Conservation (phyloP, 2,888 invertebrate species). For the Ethmia dodecea region DNA sequence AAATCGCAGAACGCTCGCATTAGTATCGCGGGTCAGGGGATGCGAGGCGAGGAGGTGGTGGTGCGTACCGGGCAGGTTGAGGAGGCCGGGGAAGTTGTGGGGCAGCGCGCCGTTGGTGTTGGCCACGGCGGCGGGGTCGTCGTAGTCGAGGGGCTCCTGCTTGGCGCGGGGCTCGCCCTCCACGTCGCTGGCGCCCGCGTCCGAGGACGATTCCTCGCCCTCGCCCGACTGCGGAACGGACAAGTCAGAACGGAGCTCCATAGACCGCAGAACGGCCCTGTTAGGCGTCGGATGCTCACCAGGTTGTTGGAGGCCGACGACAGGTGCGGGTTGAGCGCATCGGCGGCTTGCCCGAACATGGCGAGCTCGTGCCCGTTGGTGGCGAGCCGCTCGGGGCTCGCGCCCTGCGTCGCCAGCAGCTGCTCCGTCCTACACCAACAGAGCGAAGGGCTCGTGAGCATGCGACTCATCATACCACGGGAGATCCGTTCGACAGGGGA, state of each 20-base stretch:
- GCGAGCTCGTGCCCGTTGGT: constrained; percentile 83
- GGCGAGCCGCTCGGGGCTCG: constrained; percentile 79
- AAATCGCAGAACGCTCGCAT: constrained; percentile 31
- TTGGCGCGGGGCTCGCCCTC: constrained; percentile 81
- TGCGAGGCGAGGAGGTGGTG: not conserved
- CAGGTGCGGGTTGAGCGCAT: constrained; percentile 81
- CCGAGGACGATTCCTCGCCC: constrained; percentile 91
- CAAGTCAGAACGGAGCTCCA: not conserved
- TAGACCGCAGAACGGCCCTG: not conserved
- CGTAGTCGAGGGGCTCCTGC: constrained; percentile 85
- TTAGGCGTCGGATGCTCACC: constrained; percentile 37
- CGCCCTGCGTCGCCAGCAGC: constrained; percentile 54
- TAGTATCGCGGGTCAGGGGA: not conserved
- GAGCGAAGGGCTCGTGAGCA: constrained; percentile 31
- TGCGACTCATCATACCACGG: too few relatives aligned
- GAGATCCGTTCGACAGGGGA: too few relatives aligned
- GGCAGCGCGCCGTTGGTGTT: constrained; percentile 81
- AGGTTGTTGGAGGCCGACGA: constrained; percentile 71
- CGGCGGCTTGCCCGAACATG: constrained; percentile 86
- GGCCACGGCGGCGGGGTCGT: constrained; percentile 81
- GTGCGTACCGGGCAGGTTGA: constrained; percentile 86
- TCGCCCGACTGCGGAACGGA: constrained; percentile 57
- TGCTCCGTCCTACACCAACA: constrained; percentile 67
- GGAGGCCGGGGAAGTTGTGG: constrained; percentile 87
- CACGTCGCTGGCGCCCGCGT: constrained; percentile 86